These are phyloP conservation scores for Bombus polaris DNA, from an alignment of 1,140 invertebrate species.

Conservation along the genomic window DNA sequence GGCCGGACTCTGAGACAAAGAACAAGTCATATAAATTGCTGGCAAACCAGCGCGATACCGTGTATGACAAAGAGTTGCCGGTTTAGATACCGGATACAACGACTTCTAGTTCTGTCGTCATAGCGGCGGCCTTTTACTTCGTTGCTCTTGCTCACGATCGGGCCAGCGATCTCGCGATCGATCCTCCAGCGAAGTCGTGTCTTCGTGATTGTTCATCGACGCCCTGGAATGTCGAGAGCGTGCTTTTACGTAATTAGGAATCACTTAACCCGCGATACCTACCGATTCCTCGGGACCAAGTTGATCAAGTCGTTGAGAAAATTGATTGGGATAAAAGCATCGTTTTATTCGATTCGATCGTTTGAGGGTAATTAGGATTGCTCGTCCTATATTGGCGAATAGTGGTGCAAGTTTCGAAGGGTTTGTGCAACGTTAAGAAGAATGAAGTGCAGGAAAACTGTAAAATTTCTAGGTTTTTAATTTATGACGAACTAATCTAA, in stretches of 20 bases:
- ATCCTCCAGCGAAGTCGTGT: slow-evolving; percentile 12
- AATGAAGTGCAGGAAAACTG: not conserved
- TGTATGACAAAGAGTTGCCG: slow-evolving; percentile 29
- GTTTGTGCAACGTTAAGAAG: not conserved
- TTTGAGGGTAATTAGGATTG: not conserved
- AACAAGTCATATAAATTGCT: slow-evolving; percentile 20
- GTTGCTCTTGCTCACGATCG: slow-evolving; percentile 10
- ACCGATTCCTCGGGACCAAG: not conserved
- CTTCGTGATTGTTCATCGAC: slow-evolving; percentile 46
- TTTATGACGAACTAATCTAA: slow-evolving; percentile 1
- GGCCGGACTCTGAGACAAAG: slow-evolving; percentile 23
- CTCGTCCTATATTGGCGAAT: too few relatives aligned
- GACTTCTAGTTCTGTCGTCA: slow-evolving; percentile 29
- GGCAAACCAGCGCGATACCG: not conserved
- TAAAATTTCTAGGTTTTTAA: not conserved
- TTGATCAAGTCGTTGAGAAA: not conserved
- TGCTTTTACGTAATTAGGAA: slow-evolving; percentile 44
- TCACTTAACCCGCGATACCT: slow-evolving; percentile 16
- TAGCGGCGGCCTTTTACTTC: not conserved
- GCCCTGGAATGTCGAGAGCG: slow-evolving; percentile 28
- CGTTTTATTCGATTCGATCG: not conserved
- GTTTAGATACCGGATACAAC: slow-evolving; percentile 20
- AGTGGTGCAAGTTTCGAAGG: too few relatives aligned
- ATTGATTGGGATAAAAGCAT: not conserved
- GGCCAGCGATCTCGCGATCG: not conserved